Evolutionary conservation across 2,113 vertebrate genomes (phyloP).

Genomic region (Calidris pygmaea): DNA sequence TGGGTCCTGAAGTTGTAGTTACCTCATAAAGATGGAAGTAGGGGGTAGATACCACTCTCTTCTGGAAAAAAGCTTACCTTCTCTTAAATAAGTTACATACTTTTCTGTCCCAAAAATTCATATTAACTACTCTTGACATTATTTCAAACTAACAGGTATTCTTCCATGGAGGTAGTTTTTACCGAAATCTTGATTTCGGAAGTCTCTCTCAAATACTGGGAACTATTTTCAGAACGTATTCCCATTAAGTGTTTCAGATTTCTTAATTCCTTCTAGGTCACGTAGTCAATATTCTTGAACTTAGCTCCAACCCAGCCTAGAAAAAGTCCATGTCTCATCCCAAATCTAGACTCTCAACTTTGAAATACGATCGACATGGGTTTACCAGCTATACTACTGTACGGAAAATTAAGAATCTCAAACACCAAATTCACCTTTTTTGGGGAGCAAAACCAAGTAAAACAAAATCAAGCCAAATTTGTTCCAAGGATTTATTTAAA

Average conservation of each 20-base stretch:
- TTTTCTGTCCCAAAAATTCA: background rate
- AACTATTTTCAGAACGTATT: background rate
- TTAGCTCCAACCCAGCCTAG: background rate
- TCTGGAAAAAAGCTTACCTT: background rate
- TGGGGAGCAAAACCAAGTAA: background rate
- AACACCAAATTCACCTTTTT: background rate
- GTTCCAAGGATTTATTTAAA: slow-evolving; percentile 34
- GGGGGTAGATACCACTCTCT: background rate
- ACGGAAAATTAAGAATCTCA: background rate
- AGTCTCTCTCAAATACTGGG: background rate
- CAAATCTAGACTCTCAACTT: background rate
- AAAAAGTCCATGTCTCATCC: rapidly evolving
- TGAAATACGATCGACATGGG: rapidly evolving
- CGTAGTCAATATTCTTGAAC: background rate
- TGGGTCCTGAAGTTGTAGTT: background rate
- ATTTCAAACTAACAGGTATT: background rate
- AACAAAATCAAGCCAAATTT: background rate
- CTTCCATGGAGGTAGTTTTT: background rate
- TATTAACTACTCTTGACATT: background rate
- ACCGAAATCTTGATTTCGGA: background rate
- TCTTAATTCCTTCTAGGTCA: background rate
- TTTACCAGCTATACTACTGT: background rate
- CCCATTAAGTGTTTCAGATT: background rate
- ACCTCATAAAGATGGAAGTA: background rate
- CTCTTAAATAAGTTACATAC: background rate